Percentiles rank a stretch among this genome's conserved stretches.
Conservation (phyloP, 2,888 invertebrate species). For the Polyploca ridens region DNA sequence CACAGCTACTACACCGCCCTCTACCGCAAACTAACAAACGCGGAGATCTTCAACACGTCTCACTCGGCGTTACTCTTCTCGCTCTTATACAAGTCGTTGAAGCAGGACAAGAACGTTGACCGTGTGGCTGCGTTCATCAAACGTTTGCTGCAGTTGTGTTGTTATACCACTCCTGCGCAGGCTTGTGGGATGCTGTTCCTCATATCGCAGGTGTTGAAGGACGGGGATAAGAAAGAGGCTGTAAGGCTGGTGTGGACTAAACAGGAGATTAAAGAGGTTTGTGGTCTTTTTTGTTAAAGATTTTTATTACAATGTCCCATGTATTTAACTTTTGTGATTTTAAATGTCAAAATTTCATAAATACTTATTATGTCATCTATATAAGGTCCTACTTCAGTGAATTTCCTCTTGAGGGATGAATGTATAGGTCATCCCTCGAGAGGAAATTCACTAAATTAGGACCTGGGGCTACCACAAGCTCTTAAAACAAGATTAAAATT, state of each 20-base stretch:
- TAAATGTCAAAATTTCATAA: no score
- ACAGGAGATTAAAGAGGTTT: constrained; percentile 61
- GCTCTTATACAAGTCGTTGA: constrained; percentile 93
- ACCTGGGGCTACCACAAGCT: no score
- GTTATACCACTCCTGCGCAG: constrained; percentile 90
- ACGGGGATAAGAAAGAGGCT: constrained; percentile 62
- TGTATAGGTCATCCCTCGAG: no score
- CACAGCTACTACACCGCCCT: constrained; percentile 93
- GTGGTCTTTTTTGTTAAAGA: not conserved
- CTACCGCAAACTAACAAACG: constrained; percentile 93
- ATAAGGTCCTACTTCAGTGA: no score
- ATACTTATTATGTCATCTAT: no score
- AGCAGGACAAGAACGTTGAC: constrained; percentile 88
- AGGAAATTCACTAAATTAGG: no score
- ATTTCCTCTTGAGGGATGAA: no score
- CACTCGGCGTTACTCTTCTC: constrained; percentile 93
- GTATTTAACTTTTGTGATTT: constrained; percentile 4
- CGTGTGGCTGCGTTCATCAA: constrained; percentile 94
- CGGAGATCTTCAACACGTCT: constrained; percentile 87
- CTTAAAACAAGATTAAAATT: no score
- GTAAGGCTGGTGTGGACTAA: constrained; percentile 63
- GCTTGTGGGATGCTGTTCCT: constrained; percentile 93
- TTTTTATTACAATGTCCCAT: no score
- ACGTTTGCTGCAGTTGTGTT: constrained; percentile 82
- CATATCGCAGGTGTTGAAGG: constrained; percentile 86